A percentile compares a stretch with the other conserved stretches of the same genome.
These are phyloP conservation scores for Anniella stebbinsi DNA, from an alignment of 2,797 vertebrate species.

Conservation along the genomic window DNA sequence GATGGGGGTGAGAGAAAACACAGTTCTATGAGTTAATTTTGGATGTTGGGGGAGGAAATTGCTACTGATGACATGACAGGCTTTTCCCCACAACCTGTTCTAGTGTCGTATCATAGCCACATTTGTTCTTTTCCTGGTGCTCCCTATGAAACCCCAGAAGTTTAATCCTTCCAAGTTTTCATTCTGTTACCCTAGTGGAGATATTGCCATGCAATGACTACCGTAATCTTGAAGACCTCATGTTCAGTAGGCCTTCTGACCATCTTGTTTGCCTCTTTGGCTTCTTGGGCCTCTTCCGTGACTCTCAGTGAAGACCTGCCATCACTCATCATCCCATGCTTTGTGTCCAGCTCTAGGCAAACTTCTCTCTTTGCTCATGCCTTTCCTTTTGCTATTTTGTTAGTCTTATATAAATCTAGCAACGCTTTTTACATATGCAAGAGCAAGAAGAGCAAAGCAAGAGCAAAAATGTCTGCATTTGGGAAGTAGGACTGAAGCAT, in stretches of 20 bases:
- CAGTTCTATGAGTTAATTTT: conserved; percentile 66
- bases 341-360: not conserved
- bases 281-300: not conserved
- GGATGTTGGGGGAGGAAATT: conserved; percentile 49
- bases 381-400: not conserved
- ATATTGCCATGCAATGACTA: not conserved
- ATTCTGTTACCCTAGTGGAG: not conserved
- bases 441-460: not conserved
- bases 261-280: not conserved
- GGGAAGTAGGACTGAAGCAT: not conserved
- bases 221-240: not conserved
- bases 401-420: not conserved
- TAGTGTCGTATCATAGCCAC: not conserved
- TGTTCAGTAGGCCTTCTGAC: not conserved
- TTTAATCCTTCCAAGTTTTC: not conserved
- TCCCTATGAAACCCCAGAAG: conserved; percentile 18
- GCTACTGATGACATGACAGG: conserved; percentile 51
- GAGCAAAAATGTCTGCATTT: not conserved
- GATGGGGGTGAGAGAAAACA: conserved; percentile 5
- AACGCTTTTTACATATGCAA: not conserved
- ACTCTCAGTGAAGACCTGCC: not conserved
- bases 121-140: not conserved
- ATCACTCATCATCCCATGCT: not conserved
- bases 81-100: conserved; percentile 8
- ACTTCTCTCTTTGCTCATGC: not conserved